These are phyloP conservation scores for Chamaea fasciata DNA, from an alignment of 2,113 vertebrate species.

Conservation along the genomic window DNA sequence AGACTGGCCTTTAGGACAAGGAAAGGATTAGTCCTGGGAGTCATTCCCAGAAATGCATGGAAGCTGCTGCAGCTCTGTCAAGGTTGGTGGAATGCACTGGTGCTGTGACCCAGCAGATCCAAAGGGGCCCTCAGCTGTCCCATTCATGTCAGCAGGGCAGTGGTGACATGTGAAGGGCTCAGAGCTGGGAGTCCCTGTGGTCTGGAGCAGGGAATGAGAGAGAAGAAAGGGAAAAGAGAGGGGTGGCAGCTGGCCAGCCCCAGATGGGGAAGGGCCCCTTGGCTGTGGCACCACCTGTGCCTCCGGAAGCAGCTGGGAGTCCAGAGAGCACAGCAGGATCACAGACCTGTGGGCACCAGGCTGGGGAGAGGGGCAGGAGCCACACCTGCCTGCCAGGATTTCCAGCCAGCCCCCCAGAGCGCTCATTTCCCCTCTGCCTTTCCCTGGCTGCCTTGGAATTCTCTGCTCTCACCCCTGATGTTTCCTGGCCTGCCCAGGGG, in stretches of 20 bases:
- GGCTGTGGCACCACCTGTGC: not conserved
- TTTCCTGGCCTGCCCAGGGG: not conserved
- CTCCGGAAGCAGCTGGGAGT: not conserved
- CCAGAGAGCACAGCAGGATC: not conserved
- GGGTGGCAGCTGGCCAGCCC: not conserved
- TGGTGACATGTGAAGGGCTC: not conserved
- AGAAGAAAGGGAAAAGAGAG: not conserved
- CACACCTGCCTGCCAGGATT: not conserved
- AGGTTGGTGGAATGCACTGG: fast-evolving
- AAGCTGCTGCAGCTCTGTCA: not conserved
- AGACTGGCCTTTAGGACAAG: not conserved
- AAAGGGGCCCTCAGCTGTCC: not conserved
- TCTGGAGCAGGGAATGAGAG: not conserved
- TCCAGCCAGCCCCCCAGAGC: not conserved
- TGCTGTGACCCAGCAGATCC: not conserved
- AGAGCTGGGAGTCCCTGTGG: not conserved
- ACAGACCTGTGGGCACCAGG: not conserved
- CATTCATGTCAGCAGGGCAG: not conserved
- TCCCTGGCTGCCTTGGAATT: not conserved
- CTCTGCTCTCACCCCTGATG: not conserved
- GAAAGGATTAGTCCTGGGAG: not conserved
- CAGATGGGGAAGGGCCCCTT: not conserved
- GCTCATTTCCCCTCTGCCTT: not conserved
- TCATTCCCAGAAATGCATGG: not conserved
- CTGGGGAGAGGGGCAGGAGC: not conserved